Base-by-base conservation (phyloP, 1,140 invertebrate species). In the Hetaerina americana region DNA sequence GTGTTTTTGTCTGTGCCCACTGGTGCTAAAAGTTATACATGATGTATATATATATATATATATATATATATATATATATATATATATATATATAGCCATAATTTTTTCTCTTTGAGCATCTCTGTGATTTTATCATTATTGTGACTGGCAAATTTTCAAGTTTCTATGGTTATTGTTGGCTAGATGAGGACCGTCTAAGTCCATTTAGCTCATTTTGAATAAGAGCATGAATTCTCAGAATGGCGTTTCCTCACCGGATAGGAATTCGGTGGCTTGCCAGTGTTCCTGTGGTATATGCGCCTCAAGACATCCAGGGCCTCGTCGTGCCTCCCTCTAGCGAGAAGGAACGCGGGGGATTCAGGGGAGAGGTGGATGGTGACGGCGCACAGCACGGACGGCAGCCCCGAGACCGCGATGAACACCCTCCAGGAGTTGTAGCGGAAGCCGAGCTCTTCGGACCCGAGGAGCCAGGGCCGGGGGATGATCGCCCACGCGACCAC, bases 391-490 rank as follows among this genome's bases (percentile, higher is more conserved):
- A 96, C 90, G 66, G 92, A 93, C 27, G 94, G 94, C 72, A 93
- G 77, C 76, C 92, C 90, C 83, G 92, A 95, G 67, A 95, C 86
- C 75, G 94, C 81, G 74, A 96, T 82, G 82, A 95, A 97, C 74
- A 96, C 91, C 77, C 94, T 86, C 94, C 94, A 97, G 31, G 93
- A 95, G 80, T 95, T 94, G 81, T 92, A 94, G 15, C 86, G 85
- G 80, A 94, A 93, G 5, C 40, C 40, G 15, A 57, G 15, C 22
- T 84, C 71, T 15, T 71, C 68, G 27, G 71, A 74, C 10, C 68
- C 28, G 68, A 73, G 77, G 8, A 76, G 75, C 29, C 80, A 76
- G 0, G 76, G 73, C 27, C 77, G 81, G 12, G 93, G 93, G 76
- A 96, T 95, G 74, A 95, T 80, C 84, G 73, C 80, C 84, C 75